A percentile compares a stretch with the other conserved stretches of the same genome.
phyloP scores from a whole-genome alignment of 2,888 invertebrate genomes.

The Pelosia muscerda region DNA sequence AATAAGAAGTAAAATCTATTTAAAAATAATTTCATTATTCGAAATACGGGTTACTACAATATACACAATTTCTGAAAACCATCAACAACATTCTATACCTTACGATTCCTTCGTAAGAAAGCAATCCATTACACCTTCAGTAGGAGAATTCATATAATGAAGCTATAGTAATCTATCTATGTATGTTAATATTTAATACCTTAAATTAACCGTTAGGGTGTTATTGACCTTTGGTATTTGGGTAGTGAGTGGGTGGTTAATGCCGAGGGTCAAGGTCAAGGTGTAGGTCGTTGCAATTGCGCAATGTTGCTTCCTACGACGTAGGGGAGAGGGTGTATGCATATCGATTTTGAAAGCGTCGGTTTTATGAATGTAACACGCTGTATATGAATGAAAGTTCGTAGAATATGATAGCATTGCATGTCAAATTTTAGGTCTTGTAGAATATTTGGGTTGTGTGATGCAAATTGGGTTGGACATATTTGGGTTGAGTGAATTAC shows the following conservation, averaged over 20 bases:
- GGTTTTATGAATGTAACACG: slow-evolving; percentile 31
- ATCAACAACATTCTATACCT: neutral
- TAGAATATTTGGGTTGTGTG: too few species aligned
- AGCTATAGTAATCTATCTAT: slow-evolving; percentile 16
- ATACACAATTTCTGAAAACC: neutral
- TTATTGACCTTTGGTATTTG: slow-evolving; percentile 66
- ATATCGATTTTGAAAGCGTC: slow-evolving; percentile 49
- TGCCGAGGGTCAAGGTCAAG: slow-evolving; percentile 61
- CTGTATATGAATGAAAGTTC: slow-evolving; percentile 17
- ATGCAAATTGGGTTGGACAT: too few species aligned
- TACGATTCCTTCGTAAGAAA: slow-evolving; percentile 2
- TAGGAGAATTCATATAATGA: slow-evolving; percentile 9
- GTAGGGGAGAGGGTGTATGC: slow-evolving; percentile 28
- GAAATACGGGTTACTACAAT: too few species aligned
- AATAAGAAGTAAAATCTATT: too few species aligned
- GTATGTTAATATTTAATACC: slow-evolving; percentile 11
- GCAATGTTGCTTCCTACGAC: slow-evolving; percentile 50
- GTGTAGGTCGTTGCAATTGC: slow-evolving; percentile 68
- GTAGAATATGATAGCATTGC: neutral
- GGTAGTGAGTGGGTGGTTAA: slow-evolving; percentile 51
- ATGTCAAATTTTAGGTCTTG: too few species aligned
- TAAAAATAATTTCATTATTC: too few species aligned
- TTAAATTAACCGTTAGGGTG: slow-evolving; percentile 21
- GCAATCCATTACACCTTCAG: slow-evolving; percentile 26
- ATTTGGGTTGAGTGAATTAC: too few species aligned